Evolutionary conservation across 2,888 invertebrate genomes (phyloP), one percentile per base, ranked within the genome.

Genomic region (Drosophila falleni): DNA sequence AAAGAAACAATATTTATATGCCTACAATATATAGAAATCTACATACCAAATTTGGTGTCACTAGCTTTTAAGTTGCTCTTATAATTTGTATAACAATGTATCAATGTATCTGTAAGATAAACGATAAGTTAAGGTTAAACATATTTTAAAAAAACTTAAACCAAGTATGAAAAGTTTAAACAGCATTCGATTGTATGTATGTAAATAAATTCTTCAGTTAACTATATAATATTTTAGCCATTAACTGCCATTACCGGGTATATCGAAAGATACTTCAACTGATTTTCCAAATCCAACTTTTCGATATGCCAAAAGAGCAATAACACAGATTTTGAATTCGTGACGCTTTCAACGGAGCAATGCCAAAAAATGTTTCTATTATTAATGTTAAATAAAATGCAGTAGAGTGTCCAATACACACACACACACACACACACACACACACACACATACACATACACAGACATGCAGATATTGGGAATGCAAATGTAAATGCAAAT

Each of bases 321-420:
- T 50, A 55, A 35, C 37, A 59, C 58, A 50, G 41, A 63, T 46
- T 56, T 42, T 59, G 33, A 16, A 60, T 64, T 56, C 58, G 53
- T 60, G 35, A 54, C 13, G 42, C 26, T 49, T 51, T 46, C 54
- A 55, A 16, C 26, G 51, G 39, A 64, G 53, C 26, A n/a, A 13
- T 8, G 49, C 68, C 75, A 65, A 71, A 47, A 65, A 68, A 59
- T 46, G 39, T 68, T 88, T 74, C 62, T 86, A 82, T 83, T 88
- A 86, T 88, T 86, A 80, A 88, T 68, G 67, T 79, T 86, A 76
- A 82, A 80, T 80, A 73, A 83, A 86, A 79, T 86, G 87, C 83
- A 71, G 64, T 37, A 49, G 44, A 72, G 72, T 65, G 56, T 72
- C 64, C 67, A n/a, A n/a, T n/a, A n/a, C n/a, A n/a, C n/a, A n/a